Evolutionary conservation across 2,888 invertebrate species (phyloP).

Genomic region (Philopedon plagiatum): DNA sequence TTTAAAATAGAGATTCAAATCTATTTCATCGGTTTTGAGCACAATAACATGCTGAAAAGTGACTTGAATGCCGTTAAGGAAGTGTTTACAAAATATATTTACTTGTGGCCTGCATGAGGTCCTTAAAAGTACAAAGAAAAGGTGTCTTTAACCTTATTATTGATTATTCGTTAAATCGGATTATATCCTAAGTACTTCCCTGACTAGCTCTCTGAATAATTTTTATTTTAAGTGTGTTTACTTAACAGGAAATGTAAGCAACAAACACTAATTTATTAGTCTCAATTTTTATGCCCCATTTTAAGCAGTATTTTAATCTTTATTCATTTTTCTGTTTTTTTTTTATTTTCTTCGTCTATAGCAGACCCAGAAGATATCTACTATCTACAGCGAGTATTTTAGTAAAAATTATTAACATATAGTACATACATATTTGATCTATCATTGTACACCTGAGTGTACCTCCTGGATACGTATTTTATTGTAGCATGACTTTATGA

Average conservation of each 20-base stretch:
- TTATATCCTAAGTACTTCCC: slow-evolving; percentile 44
- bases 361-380: no score
- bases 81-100: slow-evolving; percentile 52
- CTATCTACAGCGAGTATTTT: no score
- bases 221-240: slow-evolving; percentile 8
- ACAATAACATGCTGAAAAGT: slow-evolving; percentile 46
- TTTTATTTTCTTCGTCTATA: no score
- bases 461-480: no score
- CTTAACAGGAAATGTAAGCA: slow-evolving; percentile 11
- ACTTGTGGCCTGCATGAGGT: slow-evolving; percentile 48
- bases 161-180: slow-evolving; percentile 42
- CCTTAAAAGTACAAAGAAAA: slow-evolving; percentile 41
- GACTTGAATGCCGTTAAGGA: slow-evolving; percentile 53
- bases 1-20: slow-evolving; percentile 43
- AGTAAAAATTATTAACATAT: no score
- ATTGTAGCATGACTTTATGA: no score
- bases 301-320: no score
- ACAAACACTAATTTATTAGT: no score
- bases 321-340: no score
- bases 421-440: no score
- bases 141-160: slow-evolving; percentile 43
- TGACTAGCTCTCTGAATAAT: neutral
- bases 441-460: no score
- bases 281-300: no score
- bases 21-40: slow-evolving; percentile 36